A percentile compares a stretch with the other conserved stretches of the same genome.
Evolutionary conservation across 2,113 vertebrate species (phyloP).

Genomic region (Parotia lawesii): DNA sequence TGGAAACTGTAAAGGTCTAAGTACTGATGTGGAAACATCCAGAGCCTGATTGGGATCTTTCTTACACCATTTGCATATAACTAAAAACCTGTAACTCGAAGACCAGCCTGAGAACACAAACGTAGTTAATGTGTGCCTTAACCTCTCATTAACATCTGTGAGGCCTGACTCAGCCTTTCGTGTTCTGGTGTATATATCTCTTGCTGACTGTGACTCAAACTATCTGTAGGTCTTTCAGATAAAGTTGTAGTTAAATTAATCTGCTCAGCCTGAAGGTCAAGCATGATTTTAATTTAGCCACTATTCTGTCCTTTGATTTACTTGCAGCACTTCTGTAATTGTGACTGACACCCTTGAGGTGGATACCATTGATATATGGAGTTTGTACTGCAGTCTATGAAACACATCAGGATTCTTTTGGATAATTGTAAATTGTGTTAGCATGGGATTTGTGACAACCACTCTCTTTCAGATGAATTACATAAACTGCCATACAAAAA

Average conservation of each 20-base stretch:
- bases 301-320: neutral
- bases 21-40: neutral
- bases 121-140: fast-evolving
- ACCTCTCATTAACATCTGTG: neutral
- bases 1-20: neutral
- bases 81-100: neutral
- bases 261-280: neutral
- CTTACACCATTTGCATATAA: neutral
- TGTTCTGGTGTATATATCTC: neutral
- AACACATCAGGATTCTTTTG: neutral
- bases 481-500: neutral
- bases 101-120: neutral
- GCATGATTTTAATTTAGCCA: neutral
- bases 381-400: neutral
- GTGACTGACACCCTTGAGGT: neutral
- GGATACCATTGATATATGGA: neutral
- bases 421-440: neutral
- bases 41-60: neutral
- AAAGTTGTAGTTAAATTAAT: neutral
- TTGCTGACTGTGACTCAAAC: neutral
- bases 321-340: neutral
- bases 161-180: neutral
- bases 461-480: neutral
- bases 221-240: neutral
- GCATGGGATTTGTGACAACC: neutral